These are phyloP conservation scores for Drosophila melanogaster DNA, from an alignment of 1,140 invertebrate genomes.

Conservation along the genomic window Release_6_plus_ISO1_MT NT_037436.4:19659001-19659500, in stretches of 20 bases:
- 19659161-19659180: slow-evolving; percentile 12
- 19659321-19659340: slow-evolving; percentile 67
- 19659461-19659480: not conserved
- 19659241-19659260: slow-evolving; percentile 70
- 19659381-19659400: slow-evolving; percentile 34
- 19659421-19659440: slow-evolving; percentile 47
- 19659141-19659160: slow-evolving; percentile 21
- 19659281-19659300: slow-evolving; percentile 7
- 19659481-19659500: not conserved
- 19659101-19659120: slow-evolving; percentile 37
- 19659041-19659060: not conserved
- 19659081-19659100: slow-evolving; percentile 63
- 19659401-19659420: slow-evolving; percentile 43
- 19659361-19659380: slow-evolving; percentile 59
- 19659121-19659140: slow-evolving; percentile 37
- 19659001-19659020: slow-evolving; percentile 9
- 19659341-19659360: slow-evolving; percentile 27
- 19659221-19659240: slow-evolving; percentile 38
- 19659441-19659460: not conserved
- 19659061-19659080: not conserved
- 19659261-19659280: slow-evolving; percentile 43
- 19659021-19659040: not conserved
- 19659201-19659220: slow-evolving; percentile 43
- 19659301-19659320: not conserved
- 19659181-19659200: slow-evolving; percentile 39